phyloP scores from a whole-genome alignment of 35 echinoderm and acorn worm species.

The Apostichopus parvimensis region DNA sequence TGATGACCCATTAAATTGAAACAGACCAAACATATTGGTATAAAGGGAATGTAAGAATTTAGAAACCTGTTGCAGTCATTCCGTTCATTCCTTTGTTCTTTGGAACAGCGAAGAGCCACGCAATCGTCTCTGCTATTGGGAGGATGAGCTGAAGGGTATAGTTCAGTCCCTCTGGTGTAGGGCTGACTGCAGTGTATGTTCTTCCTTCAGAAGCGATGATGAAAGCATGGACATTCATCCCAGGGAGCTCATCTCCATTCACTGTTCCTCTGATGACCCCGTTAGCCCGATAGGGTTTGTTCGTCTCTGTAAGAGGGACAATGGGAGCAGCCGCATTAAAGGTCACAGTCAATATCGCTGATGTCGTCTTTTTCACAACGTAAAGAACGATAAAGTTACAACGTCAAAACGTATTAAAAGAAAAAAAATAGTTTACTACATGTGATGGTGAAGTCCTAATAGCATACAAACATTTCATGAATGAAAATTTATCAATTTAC shows the following conservation, averaged over 20 bases:
- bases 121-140: constrained; percentile 71
- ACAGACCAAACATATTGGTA: too few species aligned
- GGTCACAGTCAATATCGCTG: too few species aligned
- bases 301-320: constrained; percentile 12
- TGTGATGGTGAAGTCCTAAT: too few species aligned
- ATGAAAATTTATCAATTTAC: too few species aligned
- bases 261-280: constrained; percentile 70
- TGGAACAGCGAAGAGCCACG: constrained; percentile 80
- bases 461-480: too few species aligned
- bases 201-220: constrained; percentile 63
- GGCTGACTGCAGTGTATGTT: constrained; percentile 84
- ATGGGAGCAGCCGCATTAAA: neutral
- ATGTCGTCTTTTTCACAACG: too few species aligned
- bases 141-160: constrained; percentile 68
- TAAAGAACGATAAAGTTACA: too few species aligned
- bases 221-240: constrained; percentile 71
- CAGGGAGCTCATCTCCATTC: constrained; percentile 53
- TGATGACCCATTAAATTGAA: too few species aligned
- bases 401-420: too few species aligned
- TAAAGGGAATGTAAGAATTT: neutral
- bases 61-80: constrained; percentile 75
- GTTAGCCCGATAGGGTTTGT: constrained; percentile 58
- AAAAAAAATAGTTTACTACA: too few species aligned
- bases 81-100: constrained; percentile 85
- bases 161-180: constrained; percentile 52